These are phyloP conservation scores for Garra rufa DNA, from an alignment of 2,113 vertebrate genomes.

Conservation along the genomic window DNA sequence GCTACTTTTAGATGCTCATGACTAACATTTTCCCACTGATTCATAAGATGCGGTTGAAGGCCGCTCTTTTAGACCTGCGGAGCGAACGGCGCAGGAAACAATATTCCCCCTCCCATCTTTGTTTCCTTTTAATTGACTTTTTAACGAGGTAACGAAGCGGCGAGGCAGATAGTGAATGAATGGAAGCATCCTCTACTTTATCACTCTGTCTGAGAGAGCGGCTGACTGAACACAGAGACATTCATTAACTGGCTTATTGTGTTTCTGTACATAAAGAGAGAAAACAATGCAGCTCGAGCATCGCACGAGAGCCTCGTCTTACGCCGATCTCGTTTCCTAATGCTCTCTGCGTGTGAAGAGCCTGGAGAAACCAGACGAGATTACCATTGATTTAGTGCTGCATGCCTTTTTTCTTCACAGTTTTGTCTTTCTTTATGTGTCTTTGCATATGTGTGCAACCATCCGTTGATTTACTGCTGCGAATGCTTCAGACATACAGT, in stretches of 20 bases:
- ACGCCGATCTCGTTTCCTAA: not conserved
- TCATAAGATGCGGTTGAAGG: conserved; percentile 39
- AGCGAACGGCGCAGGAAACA: conserved; percentile 60
- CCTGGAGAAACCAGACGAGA: not conserved
- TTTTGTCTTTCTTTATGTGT: too few species aligned
- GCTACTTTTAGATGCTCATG: not conserved
- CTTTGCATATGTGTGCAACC: not conserved
- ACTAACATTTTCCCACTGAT: conserved; percentile 26
- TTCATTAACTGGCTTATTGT: conserved; percentile 56
- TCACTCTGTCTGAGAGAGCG: conserved; percentile 48
- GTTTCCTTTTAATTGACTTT: conserved; percentile 78
- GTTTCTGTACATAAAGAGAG: conserved; percentile 42
- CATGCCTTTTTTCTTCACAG: not conserved
- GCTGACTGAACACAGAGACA: conserved; percentile 30
- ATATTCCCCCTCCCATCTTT: conserved; percentile 58
- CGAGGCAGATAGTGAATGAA: conserved; percentile 63
- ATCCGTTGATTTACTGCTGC: not conserved
- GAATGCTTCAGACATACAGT: not conserved
- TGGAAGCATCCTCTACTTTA: conserved; percentile 42
- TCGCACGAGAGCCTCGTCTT: not conserved
- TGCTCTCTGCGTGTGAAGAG: not conserved
- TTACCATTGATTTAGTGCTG: not conserved
- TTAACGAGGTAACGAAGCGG: conserved; percentile 73
- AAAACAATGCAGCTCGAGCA: not conserved
- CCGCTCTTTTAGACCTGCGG: conserved; percentile 55